These are phyloP conservation scores for Macrostomum cliftonense DNA, from an alignment of 2,888 invertebrate species.

Conservation along the genomic window DNA sequence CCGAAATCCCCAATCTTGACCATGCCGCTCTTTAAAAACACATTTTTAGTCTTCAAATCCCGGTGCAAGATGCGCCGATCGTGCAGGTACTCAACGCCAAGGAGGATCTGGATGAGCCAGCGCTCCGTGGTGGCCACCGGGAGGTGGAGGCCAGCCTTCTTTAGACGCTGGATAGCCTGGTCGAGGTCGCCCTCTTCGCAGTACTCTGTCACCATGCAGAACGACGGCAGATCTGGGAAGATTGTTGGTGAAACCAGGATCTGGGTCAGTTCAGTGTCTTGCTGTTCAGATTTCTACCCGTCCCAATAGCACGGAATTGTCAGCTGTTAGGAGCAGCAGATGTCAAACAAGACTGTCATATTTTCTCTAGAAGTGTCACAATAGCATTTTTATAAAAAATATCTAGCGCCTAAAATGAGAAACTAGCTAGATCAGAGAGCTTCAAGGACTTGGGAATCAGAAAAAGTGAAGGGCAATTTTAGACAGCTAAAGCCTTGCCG, in stretches of 20 bases:
- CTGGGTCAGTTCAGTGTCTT: too few species aligned
- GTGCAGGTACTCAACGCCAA: slow-evolving; percentile 37
- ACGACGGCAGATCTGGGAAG: slow-evolving; percentile 23
- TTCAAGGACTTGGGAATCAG: too few species aligned
- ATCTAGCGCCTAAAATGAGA: too few species aligned
- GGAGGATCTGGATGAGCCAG: slow-evolving; percentile 33
- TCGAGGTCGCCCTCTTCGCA: slow-evolving; percentile 38
- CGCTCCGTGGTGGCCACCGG: slow-evolving; percentile 27
- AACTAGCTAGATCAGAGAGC: too few species aligned
- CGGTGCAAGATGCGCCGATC: slow-evolving; percentile 30
- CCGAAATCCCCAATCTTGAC: slow-evolving; percentile 39
- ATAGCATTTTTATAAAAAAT: too few species aligned
- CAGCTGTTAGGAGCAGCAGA: background rate
- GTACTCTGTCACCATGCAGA: slow-evolving; percentile 37
- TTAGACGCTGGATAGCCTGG: slow-evolving; percentile 23
- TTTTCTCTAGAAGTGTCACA: too few species aligned
- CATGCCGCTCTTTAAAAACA: slow-evolving; percentile 32
- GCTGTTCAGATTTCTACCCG: too few species aligned
- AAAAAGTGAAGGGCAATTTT: too few species aligned
- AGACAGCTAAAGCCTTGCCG: too few species aligned
- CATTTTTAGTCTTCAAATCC: slow-evolving; percentile 36
- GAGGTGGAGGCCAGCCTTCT: slow-evolving; percentile 23
- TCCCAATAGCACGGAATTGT: slow-evolving; percentile 5
- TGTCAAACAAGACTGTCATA: background rate
- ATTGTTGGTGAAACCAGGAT: too few species aligned